A percentile compares a stretch with the other conserved stretches of the same genome.
Evolutionary conservation across 2,797 vertebrate genomes (phyloP).

Genomic region (Microchirus variegatus): DNA sequence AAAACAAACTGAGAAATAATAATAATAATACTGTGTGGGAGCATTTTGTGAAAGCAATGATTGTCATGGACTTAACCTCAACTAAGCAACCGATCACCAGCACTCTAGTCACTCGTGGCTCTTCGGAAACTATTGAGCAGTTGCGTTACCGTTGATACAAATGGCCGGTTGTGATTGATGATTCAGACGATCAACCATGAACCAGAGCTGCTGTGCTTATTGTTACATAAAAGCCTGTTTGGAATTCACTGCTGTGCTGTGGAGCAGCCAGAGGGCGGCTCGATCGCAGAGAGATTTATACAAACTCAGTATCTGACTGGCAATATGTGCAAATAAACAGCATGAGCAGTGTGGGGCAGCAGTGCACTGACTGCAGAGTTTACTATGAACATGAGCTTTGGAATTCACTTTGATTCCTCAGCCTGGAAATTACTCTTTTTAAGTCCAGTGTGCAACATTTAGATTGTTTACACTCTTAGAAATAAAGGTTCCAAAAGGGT

Average conservation of each 20-base stretch:
- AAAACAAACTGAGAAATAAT: background rate
- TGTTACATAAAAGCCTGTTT: constrained; percentile 73
- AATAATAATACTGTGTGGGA: background rate
- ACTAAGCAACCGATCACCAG: constrained; percentile 24
- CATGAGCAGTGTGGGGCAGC: constrained; percentile 7
- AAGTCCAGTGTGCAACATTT: background rate
- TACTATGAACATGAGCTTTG: background rate
- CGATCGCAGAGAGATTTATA: constrained; percentile 66
- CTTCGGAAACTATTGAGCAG: constrained; percentile 78
- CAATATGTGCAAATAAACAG: constrained; percentile 41
- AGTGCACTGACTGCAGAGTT: background rate
- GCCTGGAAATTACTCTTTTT: background rate
- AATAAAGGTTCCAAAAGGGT: too few relatives aligned
- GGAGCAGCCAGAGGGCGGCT: constrained; percentile 62
- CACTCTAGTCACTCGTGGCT: constrained; percentile 47
- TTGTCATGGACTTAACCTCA: constrained; percentile 14
- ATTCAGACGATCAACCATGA: constrained; percentile 65
- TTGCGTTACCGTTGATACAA: constrained; percentile 66
- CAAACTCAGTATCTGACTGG: constrained; percentile 40
- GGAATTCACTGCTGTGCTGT: constrained; percentile 54
- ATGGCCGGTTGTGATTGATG: constrained; percentile 72
- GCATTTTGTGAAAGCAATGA: background rate
- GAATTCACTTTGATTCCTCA: background rate
- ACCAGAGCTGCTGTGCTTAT: constrained; percentile 55
- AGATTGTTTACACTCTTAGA: too few relatives aligned